Evolutionary conservation across 2,888 invertebrate genomes (phyloP), one percentile per base, ranked within the genome.

Genomic region (Allophyes oxyacanthae): DNA sequence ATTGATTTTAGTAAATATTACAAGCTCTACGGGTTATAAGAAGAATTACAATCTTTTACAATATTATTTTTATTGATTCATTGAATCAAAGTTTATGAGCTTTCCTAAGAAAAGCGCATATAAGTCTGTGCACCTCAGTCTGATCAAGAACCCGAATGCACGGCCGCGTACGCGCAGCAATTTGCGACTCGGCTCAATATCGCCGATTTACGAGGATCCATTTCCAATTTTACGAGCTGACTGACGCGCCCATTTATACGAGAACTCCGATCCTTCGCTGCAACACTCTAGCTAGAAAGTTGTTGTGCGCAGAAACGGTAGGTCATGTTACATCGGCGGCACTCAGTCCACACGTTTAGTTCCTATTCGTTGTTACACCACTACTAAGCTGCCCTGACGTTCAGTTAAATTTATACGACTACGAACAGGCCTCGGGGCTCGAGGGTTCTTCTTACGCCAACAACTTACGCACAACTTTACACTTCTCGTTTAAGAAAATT

Each of bases 201-300:
- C 78, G 77, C 74, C 84, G 86, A 89, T 90, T 91, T 90, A 89
- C 87, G 89, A 89, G 85, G 82, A 89, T 86, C 83, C 85, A 86
- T 89, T 89, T 89, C 81, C 83, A 83, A 89, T 87, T 90, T 91
- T 91, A 90, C 81, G 89, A 89, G 81, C 85, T 77, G 77, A 78
- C 81, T 87, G 84, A 88, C 82, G 80, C 78, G 83, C 54, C 86
- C 86, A 88, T 79, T 81, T 82, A 78, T 77, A 71, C 62, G 61
- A 80, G 87, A 84, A 67, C 88, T 81, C 80, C 72, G 76, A 79
- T 83, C 79, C 77, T 78, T 64, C 15, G 51, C 45, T 62, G 64
- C 65, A 69, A 71, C 58, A 61, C 54, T 75, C 58, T 75, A 58
- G 61, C 70, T 64, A 73, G 77, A 75, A 76, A 71, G 63, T 73